Evolutionary conservation across 2,888 invertebrate species (phyloP).

Genomic region (Salpingus planirostris): DNA sequence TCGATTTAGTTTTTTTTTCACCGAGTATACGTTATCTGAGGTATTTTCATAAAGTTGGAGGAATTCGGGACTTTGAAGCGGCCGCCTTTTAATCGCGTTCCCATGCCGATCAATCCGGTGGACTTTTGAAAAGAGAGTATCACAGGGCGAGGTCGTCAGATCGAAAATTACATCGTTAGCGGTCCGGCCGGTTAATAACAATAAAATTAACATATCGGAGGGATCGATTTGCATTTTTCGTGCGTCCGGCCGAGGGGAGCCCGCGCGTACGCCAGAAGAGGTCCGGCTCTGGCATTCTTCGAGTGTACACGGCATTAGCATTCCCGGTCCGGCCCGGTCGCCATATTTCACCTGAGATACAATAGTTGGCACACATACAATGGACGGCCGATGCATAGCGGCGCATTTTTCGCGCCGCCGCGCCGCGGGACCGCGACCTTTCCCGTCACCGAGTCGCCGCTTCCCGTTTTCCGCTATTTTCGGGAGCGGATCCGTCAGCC

Average conservation of each 20-base stretch:
- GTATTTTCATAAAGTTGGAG: too few relatives aligned
- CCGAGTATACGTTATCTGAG: too few relatives aligned
- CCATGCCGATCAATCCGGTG: too few relatives aligned
- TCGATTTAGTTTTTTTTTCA: too few relatives aligned
- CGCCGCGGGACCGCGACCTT: conserved; percentile 21
- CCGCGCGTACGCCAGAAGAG: too few relatives aligned
- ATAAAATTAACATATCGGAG: conserved; percentile 24
- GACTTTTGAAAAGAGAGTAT: too few relatives aligned
- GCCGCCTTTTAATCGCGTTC: too few relatives aligned
- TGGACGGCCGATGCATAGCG: conserved; percentile 21
- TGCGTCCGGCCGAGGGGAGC: conserved; percentile 12
- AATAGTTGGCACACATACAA: conserved; percentile 27
- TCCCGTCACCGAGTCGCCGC: too few relatives aligned
- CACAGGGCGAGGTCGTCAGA: too few relatives aligned
- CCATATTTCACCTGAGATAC: conserved; percentile 27
- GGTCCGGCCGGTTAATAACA: too few relatives aligned
- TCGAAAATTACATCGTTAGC: too few relatives aligned
- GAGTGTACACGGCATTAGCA: conserved; percentile 23
- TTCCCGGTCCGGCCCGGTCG: conserved; percentile 21
- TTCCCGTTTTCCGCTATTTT: conserved; percentile 4
- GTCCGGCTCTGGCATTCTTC: conserved; percentile 21
- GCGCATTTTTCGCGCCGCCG: conserved; percentile 19
- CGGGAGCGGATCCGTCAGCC: conserved; percentile 12
- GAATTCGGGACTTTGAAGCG: too few relatives aligned
- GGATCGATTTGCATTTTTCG: conserved; percentile 24